Evolutionary conservation across 2,888 invertebrate genomes (phyloP).

Genomic region (Limnephilus rhombicus): DNA sequence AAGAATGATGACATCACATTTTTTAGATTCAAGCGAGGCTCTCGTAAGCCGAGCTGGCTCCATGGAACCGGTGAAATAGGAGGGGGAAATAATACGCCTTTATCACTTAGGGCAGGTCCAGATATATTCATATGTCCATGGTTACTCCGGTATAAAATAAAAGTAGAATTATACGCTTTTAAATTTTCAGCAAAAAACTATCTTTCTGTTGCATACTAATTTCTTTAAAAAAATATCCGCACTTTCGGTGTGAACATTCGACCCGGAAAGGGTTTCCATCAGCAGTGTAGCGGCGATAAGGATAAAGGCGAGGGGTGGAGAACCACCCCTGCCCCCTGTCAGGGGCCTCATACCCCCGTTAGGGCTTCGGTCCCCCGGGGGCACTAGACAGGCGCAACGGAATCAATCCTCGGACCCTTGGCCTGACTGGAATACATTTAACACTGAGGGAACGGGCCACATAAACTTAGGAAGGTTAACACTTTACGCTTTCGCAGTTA

Average conservation of each 20-base stretch:
- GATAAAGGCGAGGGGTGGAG: not conserved
- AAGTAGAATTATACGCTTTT: too few species aligned
- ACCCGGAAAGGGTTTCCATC: not conserved
- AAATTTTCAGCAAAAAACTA: not conserved
- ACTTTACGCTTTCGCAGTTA: not conserved
- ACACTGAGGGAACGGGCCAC: not conserved
- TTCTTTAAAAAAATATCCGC: not conserved
- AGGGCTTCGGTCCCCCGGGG: constrained; percentile 14
- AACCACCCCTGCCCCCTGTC: not conserved
- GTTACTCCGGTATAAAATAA: too few species aligned
- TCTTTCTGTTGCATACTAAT: too few species aligned
- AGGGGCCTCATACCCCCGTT: not conserved
- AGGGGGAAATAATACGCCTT: too few species aligned
- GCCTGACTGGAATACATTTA: constrained; percentile 31
- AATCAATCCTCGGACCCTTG: constrained; percentile 24
- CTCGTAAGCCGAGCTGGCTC: too few species aligned
- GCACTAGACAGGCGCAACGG: not conserved
- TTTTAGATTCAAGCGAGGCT: too few species aligned
- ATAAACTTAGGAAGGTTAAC: not conserved
- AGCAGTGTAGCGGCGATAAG: not conserved
- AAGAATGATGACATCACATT: too few species aligned
- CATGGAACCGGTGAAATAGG: too few species aligned
- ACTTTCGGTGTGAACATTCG: not conserved
- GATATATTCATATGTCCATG: too few species aligned
- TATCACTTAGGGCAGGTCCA: too few species aligned